Base-by-base conservation (phyloP, 2,797 vertebrate genomes). In the Stomatorhinus walkeri region DNA sequence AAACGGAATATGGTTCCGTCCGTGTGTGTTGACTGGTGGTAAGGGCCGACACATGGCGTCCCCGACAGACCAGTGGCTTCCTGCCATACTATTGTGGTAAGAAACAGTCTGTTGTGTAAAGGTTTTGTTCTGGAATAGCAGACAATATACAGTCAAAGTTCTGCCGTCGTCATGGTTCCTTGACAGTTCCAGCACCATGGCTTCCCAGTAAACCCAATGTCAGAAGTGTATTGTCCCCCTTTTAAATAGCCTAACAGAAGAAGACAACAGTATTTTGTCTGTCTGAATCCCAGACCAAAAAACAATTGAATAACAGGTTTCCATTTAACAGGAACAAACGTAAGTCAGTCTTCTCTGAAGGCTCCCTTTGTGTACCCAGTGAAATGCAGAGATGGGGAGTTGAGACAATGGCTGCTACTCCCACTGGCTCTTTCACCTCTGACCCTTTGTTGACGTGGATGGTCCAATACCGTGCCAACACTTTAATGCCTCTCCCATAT, bases 201-300 rank as follows among this genome's bases (percentile, higher is more conserved):
- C 48, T 85, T 52, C 84, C 22, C 48, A 54, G 83, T 24, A 52
- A 52, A 85, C n/a, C 83, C 46, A 46, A 51, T 14, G 49, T 52
- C 84, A 22, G 51, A 51, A 48, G 81, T 49, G 81, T 28, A n/a
- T 48, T 28, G 19, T n/a, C 76, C 84, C 46, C n/a, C 46, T 22
- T 85, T 85, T 85, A 51, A 85, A 81, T 32, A 54, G 49, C 46
- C 48, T 85, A 85, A 85, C 49, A 51, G 52, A 40, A 56, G 52
- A 59, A 43, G 52, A 56, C 85, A 59, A 56, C 85, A 59, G 51
- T 40, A 49, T 87, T 87, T 87, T 87, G 85, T 59, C 51, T 87
- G 54, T 56, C 32, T 54, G 52, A 87, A 56, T 54, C 51, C 32
- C 22, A 54, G 85, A 28, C 46, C 83, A 85, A 54, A 54, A 87